Conservation (phyloP, 2,113 vertebrate species). For the Piprites chloris region DNA sequence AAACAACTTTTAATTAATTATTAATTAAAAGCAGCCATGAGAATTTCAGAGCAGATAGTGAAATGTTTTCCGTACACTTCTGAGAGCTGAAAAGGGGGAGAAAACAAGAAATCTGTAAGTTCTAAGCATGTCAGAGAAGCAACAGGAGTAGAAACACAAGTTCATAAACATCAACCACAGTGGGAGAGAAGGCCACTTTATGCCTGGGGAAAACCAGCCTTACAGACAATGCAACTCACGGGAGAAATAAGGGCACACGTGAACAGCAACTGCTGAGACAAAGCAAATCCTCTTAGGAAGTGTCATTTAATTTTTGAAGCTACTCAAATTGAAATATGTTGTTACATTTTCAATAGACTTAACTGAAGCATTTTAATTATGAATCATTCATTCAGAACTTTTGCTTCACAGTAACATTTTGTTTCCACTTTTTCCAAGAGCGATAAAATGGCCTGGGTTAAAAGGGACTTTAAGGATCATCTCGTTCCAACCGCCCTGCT, state of each 20-base stretch:
- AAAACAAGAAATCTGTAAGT: not conserved
- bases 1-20: not conserved
- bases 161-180: not conserved
- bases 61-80: not conserved
- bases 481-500: not conserved
- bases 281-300: not conserved
- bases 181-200: not conserved
- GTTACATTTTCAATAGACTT: not conserved
- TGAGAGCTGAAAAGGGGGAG: not conserved
- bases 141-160: not conserved
- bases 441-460: not conserved
- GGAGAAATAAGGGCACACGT: not conserved
- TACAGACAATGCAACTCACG: not conserved
- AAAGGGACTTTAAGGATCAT: not conserved
- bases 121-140: not conserved
- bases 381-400: not conserved
- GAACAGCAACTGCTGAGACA: not conserved
- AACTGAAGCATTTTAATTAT: not conserved
- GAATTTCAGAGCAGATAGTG: not conserved
- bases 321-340: not conserved
- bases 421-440: not conserved
- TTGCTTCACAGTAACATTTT: accelerated
- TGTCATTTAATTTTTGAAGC: not conserved
- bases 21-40: not conserved
- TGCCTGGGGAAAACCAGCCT: not conserved